Percentiles rank a stretch among this genome's conserved stretches.
Conservation (phyloP, 2,113 vertebrate species). For the Neoarius graeffei region DNA sequence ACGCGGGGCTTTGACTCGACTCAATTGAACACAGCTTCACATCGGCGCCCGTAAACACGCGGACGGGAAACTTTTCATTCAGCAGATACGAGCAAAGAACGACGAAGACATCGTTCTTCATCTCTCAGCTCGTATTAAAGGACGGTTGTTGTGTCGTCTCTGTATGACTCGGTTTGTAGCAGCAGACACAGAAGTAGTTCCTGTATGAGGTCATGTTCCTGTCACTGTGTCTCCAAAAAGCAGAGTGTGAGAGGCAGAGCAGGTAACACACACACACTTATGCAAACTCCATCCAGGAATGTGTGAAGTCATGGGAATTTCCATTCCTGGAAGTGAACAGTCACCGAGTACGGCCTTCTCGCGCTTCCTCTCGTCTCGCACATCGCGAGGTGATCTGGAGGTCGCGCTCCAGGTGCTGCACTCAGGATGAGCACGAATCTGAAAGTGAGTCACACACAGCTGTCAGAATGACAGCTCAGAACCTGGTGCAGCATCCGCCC, state of each 20-base stretch:
- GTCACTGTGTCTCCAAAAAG: slow-evolving; percentile 1
- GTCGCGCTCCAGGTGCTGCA: slow-evolving; percentile 44
- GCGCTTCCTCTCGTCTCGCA: neutral
- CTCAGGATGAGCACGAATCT: slow-evolving; percentile 16
- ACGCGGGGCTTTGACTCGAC: neutral
- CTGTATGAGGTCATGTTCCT: slow-evolving; percentile 24
- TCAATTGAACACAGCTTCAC: neutral
- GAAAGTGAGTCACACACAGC: slow-evolving; percentile 46
- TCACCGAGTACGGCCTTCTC: neutral
- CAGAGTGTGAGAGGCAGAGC: neutral
- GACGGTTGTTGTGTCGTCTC: neutral
- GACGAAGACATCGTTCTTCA: too few relatives aligned
- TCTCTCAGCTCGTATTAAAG: neutral
- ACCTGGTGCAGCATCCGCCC: slow-evolving; percentile 26
- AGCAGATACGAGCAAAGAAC: neutral
- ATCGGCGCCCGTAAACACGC: neutral
- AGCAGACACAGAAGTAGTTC: neutral
- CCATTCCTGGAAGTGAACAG: slow-evolving; percentile 29
- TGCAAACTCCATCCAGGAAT: neutral
- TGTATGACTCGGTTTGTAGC: neutral
- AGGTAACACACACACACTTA: neutral
- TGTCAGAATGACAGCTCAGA: slow-evolving; percentile 43
- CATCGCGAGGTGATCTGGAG: slow-evolving; percentile 25
- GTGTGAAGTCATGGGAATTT: slow-evolving; percentile 43
- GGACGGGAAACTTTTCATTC: neutral